Base-by-base conservation (phyloP, 2,888 invertebrate species). In the Eupithecia inturbata region DNA sequence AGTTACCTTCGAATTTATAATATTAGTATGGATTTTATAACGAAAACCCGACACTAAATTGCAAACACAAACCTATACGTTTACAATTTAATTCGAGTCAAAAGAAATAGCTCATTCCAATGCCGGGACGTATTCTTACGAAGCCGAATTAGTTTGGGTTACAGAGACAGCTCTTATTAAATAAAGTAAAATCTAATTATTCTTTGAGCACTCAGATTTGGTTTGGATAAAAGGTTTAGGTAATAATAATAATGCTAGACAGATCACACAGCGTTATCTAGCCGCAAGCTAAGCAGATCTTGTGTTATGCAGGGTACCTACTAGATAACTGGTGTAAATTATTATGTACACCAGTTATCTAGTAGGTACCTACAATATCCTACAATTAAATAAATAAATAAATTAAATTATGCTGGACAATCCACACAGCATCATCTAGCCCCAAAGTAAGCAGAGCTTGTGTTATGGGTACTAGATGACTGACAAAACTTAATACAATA, bases 171-270 rank as follows among this genome's bases (percentile, higher is more conserved):
- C 4, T 57, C 5, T 26, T 57, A 57, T 57, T 57, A 12, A 26
- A 57, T 57, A 57, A 57, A 57, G 57, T 57, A 26, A 45, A 57
- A 57, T 26, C 57, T 12, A 26, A 57, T 57, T 57, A 57, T 53
- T 22, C 22, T 53, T 53, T 57, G 22, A 26, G 14, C 57, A 26
- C 49, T 49, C n/a, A 6, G 9, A 22, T 57, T 57, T 26, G 57
- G 12, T 57, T 57, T 26, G 53, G 53, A 26, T 53, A 26, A 53
- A 14, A 26, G 26, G 12, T 22, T n/a, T 49, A 49, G 49, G 49
- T n/a, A 19, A 49, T 49, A n/a, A n/a, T 5, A n/a, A 49, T n/a
- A 36, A 39, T 49, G n/a, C n/a, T 49, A 9, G n/a, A 49, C n/a
- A 49, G 9, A 9, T 49, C 19, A 22, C 3, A 22, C n/a, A 45